These are phyloP conservation scores for Lethenteron camtschaticum DNA, from an alignment of 2,113 vertebrate species.

Conservation along the genomic window DNA sequence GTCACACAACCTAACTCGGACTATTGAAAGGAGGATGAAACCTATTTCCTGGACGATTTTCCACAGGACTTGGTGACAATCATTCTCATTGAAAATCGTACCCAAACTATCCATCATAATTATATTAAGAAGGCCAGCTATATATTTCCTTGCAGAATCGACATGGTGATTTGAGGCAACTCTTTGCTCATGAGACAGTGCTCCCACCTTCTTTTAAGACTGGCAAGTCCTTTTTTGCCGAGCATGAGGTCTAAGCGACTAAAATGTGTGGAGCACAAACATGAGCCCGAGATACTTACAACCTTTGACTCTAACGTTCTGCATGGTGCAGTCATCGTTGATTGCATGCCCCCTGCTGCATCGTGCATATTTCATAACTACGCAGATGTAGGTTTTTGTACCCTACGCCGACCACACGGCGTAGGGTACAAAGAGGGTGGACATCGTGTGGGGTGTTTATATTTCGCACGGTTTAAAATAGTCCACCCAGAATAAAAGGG, in stretches of 20 bases:
- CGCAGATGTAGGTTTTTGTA: background rate
- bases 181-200: background rate
- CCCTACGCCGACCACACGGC: background rate
- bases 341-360: background rate
- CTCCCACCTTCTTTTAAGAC: background rate
- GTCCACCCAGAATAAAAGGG: background rate
- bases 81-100: too few relatives aligned
- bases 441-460: background rate
- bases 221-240: background rate
- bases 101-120: too few relatives aligned
- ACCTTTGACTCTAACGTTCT: constrained; percentile 3
- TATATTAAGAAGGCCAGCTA: too few relatives aligned
- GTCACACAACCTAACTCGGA: too few relatives aligned
- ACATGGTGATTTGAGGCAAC: too few relatives aligned
- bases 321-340: constrained; percentile 5
- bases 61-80: too few relatives aligned
- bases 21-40: too few relatives aligned
- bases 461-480: background rate
- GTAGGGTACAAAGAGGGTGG: background rate
- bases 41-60: too few relatives aligned
- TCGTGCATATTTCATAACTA: background rate
- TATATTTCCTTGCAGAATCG: too few relatives aligned
- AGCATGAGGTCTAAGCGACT: background rate
- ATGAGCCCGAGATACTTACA: background rate
- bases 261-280: background rate